Evolutionary conservation across 2,797 vertebrate genomes (phyloP).

Genomic region (Hoplostethus atlanticus): DNA sequence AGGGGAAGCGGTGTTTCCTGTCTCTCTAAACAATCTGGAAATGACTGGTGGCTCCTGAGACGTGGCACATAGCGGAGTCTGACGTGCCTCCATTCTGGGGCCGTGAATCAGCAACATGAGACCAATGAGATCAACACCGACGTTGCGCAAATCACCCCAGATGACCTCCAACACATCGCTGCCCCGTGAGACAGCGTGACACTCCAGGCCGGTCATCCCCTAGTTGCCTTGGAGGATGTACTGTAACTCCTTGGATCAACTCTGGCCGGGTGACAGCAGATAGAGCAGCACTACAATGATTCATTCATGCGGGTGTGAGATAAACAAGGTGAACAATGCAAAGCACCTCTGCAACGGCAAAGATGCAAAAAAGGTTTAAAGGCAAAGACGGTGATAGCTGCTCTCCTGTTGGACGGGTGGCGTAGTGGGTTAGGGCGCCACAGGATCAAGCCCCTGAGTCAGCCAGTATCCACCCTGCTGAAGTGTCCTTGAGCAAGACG

Average conservation of each 20-base stretch:
- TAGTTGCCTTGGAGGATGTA: conserved; percentile 16
- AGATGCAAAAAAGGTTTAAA: neutral
- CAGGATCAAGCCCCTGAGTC: too few relatives aligned
- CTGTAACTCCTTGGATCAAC: conserved; percentile 10
- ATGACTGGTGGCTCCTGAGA: conserved; percentile 14
- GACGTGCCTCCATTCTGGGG: neutral
- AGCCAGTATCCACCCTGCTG: too few relatives aligned
- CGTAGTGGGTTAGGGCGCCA: too few relatives aligned
- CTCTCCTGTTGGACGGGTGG: too few relatives aligned
- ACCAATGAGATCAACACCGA: conserved; percentile 7
- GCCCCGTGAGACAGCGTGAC: conserved; percentile 8
- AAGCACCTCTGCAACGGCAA: conserved; percentile 16
- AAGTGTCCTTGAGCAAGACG: too few relatives aligned
- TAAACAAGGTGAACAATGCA: conserved; percentile 45
- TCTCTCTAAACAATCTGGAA: conserved; percentile 22
- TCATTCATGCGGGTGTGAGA: conserved; percentile 22
- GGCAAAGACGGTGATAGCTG: neutral
- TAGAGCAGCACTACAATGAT: conserved; percentile 22
- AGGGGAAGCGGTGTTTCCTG: conserved; percentile 32
- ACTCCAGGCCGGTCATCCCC: neutral
- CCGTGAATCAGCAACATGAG: conserved; percentile 37
- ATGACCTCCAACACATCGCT: conserved; percentile 32
- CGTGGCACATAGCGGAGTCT: conserved; percentile 19
- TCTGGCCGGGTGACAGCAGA: conserved; percentile 20
- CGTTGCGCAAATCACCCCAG: conserved; percentile 29